These are phyloP conservation scores for Drosophila insularis DNA, from an alignment of 1,140 invertebrate species.

Conservation along the genomic window DNA sequence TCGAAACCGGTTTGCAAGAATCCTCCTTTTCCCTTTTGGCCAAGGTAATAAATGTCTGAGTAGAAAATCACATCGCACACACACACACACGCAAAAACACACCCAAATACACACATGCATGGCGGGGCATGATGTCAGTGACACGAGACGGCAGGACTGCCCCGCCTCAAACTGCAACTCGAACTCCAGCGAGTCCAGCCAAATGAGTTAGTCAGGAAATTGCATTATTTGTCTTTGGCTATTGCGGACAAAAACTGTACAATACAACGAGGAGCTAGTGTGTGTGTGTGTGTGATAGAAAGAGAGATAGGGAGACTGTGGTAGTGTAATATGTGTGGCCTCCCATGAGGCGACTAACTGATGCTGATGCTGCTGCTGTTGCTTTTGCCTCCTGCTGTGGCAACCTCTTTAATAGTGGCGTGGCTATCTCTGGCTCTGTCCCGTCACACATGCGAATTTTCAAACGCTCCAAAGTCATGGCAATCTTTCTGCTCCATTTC, in stretches of 20 bases:
- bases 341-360: slow-evolving; percentile 47
- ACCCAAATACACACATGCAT: slow-evolving; percentile 9
- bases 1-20: background rate
- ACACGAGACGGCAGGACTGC: slow-evolving; percentile 43
- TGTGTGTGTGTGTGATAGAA: slow-evolving; percentile 10
- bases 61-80: slow-evolving; percentile 29
- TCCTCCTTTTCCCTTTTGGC: slow-evolving; percentile 23
- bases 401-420: slow-evolving; percentile 66
- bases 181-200: slow-evolving; percentile 32
- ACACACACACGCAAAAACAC: slow-evolving; percentile 1
- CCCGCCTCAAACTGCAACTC: background rate
- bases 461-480: slow-evolving; percentile 72
- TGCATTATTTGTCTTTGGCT: slow-evolving; percentile 80
- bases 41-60: slow-evolving; percentile 73
- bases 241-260: slow-evolving; percentile 61
- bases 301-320: background rate
- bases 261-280: slow-evolving; percentile 11
- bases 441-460: slow-evolving; percentile 76
- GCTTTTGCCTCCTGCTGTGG: slow-evolving; percentile 27
- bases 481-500: slow-evolving; percentile 80
- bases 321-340: background rate
- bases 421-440: slow-evolving; percentile 60
- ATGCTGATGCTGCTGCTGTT: slow-evolving; percentile 22
- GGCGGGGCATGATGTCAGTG: slow-evolving; percentile 59
- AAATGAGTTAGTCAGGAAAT: slow-evolving; percentile 81